phyloP scores from a whole-genome alignment of 2,113 vertebrate species.

The Halcyon senegalensis region DNA sequence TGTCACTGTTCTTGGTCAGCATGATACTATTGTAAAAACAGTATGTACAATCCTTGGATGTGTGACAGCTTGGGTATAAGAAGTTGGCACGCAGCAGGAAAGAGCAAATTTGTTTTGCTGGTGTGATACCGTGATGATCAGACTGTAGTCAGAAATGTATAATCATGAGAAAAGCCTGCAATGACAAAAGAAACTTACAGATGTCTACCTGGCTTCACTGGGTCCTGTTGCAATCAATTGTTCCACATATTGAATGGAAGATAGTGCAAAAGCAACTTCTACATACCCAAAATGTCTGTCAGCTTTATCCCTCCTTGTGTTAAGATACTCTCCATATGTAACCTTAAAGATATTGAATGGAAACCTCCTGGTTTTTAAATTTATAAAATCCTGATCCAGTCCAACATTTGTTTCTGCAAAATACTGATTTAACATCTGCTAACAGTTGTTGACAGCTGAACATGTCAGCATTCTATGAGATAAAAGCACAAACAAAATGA shows the following conservation, averaged over 20 bases:
- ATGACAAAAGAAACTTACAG: not conserved
- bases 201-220: not conserved
- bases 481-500: not conserved
- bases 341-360: not conserved
- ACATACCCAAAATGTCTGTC: not conserved
- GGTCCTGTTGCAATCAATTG: not conserved
- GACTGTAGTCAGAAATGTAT: not conserved
- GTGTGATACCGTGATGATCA: not conserved
- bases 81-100: not conserved
- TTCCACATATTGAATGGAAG: not conserved
- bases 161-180: not conserved
- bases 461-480: not conserved
- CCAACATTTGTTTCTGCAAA: not conserved
- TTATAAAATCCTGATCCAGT: not conserved
- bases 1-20: not conserved
- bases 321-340: not conserved
- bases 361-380: not conserved
- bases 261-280: not conserved
- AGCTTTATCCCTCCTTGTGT: not conserved
- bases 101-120: constrained; percentile 15
- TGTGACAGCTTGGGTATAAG: not conserved
- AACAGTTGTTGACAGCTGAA: not conserved
- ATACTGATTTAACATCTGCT: not conserved
- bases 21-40: constrained; percentile 8
- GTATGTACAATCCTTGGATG: not conserved